phyloP scores from a whole-genome alignment of 2,888 invertebrate species.

The Cremastinae sp. region DNA sequence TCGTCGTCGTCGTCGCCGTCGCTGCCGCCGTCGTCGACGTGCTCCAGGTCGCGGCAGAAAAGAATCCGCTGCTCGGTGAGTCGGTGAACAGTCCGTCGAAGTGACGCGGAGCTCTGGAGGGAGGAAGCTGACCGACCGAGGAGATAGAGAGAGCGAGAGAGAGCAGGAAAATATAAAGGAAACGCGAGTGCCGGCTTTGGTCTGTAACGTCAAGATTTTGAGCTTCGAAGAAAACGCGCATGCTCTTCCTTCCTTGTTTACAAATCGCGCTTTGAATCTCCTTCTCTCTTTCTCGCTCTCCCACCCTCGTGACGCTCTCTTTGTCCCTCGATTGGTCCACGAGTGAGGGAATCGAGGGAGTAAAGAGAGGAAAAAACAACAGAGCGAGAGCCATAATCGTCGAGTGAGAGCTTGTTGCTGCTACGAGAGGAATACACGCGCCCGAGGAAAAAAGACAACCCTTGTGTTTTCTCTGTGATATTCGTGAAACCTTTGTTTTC shows the following conservation, averaged over 20 bases:
- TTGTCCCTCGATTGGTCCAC: background rate
- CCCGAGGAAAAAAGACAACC: constrained; percentile 8
- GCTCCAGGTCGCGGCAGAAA: too few species aligned
- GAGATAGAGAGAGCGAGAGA: too few species aligned
- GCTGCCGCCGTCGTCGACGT: constrained; percentile 5
- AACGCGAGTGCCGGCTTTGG: constrained; percentile 22
- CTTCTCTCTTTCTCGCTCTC: constrained; percentile 33
- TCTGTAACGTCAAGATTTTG: constrained; percentile 12
- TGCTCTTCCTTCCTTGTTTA: constrained; percentile 67
- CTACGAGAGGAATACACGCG: constrained; percentile 11
- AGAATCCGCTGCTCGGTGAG: too few species aligned
- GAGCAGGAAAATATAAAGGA: too few species aligned
- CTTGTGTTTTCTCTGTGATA: background rate
- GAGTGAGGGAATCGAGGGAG: background rate
- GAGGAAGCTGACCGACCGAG: too few species aligned
- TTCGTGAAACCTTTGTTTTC: background rate
- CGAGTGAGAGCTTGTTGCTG: constrained; percentile 41
- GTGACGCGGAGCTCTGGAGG: constrained; percentile 19
- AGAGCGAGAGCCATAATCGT: constrained; percentile 24
- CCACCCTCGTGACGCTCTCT: constrained; percentile 14
- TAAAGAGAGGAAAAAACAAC: constrained; percentile 14
- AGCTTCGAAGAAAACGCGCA: constrained; percentile 62
- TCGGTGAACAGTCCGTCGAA: constrained; percentile 2
- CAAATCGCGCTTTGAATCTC: constrained; percentile 55
- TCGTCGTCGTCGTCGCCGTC: constrained; percentile 31